A percentile compares a stretch with the other conserved stretches of the same genome.
Conservation (phyloP, 2,888 invertebrate genomes). For the Odontothrips loti region DNA sequence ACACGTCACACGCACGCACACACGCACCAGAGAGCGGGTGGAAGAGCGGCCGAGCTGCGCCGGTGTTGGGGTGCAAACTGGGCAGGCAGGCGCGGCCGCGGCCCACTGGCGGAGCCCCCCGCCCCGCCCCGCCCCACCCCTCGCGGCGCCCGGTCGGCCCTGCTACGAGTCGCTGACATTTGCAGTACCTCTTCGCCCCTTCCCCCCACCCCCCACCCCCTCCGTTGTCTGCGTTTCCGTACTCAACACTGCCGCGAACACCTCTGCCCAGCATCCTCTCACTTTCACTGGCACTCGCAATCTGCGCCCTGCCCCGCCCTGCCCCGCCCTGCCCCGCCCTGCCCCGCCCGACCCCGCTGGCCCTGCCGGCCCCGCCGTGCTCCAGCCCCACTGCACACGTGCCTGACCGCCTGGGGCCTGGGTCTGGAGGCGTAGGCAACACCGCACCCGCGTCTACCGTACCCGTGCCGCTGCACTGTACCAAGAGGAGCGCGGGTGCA, state of each 20-base stretch:
- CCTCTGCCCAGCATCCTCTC: too few relatives aligned
- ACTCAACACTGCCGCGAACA: too few relatives aligned
- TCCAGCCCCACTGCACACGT: too few relatives aligned
- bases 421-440: too few relatives aligned
- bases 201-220: too few relatives aligned
- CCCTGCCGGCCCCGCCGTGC: background rate
- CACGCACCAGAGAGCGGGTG: slow-evolving; percentile 22
- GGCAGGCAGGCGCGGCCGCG: background rate
- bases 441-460: too few relatives aligned
- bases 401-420: too few relatives aligned
- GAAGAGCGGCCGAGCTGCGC: slow-evolving; percentile 14
- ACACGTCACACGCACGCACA: background rate
- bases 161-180: background rate
- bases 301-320: background rate
- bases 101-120: background rate
- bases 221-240: too few relatives aligned
- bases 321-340: background rate
- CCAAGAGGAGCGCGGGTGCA: too few relatives aligned
- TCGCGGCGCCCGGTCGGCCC: background rate
- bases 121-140: background rate
- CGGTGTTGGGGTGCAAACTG: slow-evolving; percentile 21
- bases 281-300: too few relatives aligned
- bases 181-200: too few relatives aligned
- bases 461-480: too few relatives aligned
- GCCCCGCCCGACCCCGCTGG: background rate